Evolutionary conservation across 2,888 invertebrate species (phyloP), one percentile per base, ranked within the genome.

Genomic region (Acanthoscelides obtectus): DNA sequence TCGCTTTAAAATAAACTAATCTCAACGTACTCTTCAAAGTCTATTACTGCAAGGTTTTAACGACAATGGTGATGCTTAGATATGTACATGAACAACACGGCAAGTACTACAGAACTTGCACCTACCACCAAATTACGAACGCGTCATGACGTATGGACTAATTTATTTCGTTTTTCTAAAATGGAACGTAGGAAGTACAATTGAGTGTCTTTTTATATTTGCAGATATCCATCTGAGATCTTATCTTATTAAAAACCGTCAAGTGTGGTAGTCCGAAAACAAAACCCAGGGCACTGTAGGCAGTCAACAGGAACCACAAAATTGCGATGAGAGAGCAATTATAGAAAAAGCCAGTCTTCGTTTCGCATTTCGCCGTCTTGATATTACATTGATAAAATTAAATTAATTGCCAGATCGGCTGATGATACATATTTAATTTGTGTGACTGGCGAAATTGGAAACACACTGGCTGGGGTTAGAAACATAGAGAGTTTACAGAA

Each of bases 371-470:
- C 45, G 45, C 1, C 45, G 45, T 4, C 45, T 45, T 45, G 45
- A 45, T 45, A 45, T 45, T 6, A 45, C 45, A 45, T 45, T 45
- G 45, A 45, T 45, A 45, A 45, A 45, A 45, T 72, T 77, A 78
- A 78, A 80, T 81, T 80, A 80, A 80, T 79, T 78, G 78, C 72
- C 74, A 75, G 81, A 80, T 81, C 77, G 75, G 73, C 71, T 70
- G 75, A 76, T 77, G 82, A 82, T 82, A 82, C 82, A 82, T 82
- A 81, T 79, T 81, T 81, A 82, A 82, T 82, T 80, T 75, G 77
- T 75, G 69, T 81, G 82, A 81, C 80, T n/a, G n/a, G n/a, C 80
- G 77, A 78, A 79, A 76, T 81, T 81, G 80, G 25, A 69, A 68
- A 45, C 66, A 45, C 45, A 12, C 5, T 45, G 45, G 1, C 8